Percentiles rank a stretch among this genome's conserved stretches.
Evolutionary conservation across 2,888 invertebrate genomes (phyloP).

Genomic region (Elgonia sp.): DNA sequence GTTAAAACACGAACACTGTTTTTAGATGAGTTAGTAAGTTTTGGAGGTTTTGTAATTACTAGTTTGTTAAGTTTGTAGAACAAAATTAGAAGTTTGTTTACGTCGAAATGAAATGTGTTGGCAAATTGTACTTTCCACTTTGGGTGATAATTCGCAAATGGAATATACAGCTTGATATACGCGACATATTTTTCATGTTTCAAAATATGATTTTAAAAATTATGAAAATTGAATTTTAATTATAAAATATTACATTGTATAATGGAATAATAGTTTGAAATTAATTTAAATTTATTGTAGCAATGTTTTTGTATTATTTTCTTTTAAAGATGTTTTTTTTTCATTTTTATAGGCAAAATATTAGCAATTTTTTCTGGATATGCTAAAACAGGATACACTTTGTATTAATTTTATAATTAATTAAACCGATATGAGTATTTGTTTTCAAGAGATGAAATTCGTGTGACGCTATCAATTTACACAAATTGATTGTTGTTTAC

Average conservation of each 20-base stretch:
- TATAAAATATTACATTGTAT: background rate
- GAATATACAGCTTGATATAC: background rate
- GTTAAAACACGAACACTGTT: background rate
- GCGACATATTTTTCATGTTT: background rate
- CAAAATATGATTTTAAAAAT: background rate
- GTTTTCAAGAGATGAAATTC: too few species aligned
- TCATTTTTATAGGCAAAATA: too few species aligned
- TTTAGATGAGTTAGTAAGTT: constrained; percentile 15
- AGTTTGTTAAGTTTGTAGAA: constrained; percentile 17
- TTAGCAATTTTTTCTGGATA: too few species aligned
- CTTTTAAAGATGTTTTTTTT: too few species aligned
- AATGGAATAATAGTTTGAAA: too few species aligned
- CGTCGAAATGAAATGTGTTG: background rate
- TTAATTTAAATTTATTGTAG: too few species aligned
- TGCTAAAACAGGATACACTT: too few species aligned
- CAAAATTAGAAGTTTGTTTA: constrained; percentile 14
- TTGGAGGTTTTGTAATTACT: constrained; percentile 25
- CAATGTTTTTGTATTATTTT: too few species aligned
- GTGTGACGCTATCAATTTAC: too few species aligned
- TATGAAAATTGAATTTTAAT: background rate
- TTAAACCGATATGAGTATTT: too few species aligned
- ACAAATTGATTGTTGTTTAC: too few species aligned
- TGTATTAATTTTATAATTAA: too few species aligned
- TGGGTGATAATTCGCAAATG: background rate
- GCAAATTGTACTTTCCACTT: constrained; percentile 9